phyloP scores from a whole-genome alignment of 2,113 vertebrate species.

The human (Homo sapiens) region GRCh38 chr15:21961001-21961500 shows the following conservation, averaged over 20 bases:
- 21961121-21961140: constrained; percentile 76
- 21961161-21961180: constrained; percentile 72
- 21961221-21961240: constrained; percentile 63
- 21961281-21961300: constrained; percentile 23
- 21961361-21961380: constrained; percentile 53
- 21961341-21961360: constrained; percentile 46
- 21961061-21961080: constrained; percentile 80
- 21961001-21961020: constrained; percentile 73
- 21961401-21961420: constrained; percentile 56
- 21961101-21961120: constrained; percentile 82
- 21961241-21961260: constrained; percentile 47
- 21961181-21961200: constrained; percentile 60
- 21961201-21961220: constrained; percentile 56
- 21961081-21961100: constrained; percentile 80
- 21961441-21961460: constrained; percentile 62
- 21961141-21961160: constrained; percentile 75
- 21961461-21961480: background rate
- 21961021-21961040: constrained; percentile 82
- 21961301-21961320: background rate
- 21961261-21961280: constrained; percentile 45
- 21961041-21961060: constrained; percentile 76
- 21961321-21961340: constrained; percentile 45
- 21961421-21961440: constrained; percentile 71
- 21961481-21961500: constrained; percentile 61
- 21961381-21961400: constrained; percentile 54